These are phyloP conservation scores for Melanophora roralis DNA, from an alignment of 2,888 invertebrate genomes.

Conservation along the genomic window DNA sequence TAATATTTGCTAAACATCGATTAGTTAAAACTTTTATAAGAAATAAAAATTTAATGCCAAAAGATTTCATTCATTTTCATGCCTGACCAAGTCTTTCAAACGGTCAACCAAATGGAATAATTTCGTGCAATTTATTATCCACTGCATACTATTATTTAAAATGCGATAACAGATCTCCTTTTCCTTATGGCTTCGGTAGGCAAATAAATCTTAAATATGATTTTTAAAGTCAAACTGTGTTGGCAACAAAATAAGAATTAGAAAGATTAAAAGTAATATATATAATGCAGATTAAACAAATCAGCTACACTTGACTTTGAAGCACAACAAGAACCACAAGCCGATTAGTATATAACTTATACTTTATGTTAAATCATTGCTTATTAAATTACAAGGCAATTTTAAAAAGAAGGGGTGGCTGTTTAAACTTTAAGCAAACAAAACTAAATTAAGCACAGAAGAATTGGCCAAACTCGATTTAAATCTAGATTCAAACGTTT, in stretches of 20 bases:
- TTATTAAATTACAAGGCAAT: too few relatives aligned
- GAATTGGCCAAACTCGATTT: too few relatives aligned
- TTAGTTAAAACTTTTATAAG: too few relatives aligned
- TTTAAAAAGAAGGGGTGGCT: too few relatives aligned
- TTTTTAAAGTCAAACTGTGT: conserved; percentile 36
- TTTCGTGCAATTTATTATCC: conserved; percentile 22
- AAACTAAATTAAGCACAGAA: too few relatives aligned
- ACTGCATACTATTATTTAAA: conserved; percentile 17
- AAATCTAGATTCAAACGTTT: too few relatives aligned
- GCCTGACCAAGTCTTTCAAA: background rate
- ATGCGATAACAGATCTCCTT: conserved; percentile 53
- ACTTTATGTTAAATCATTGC: too few relatives aligned
- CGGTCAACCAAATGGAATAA: background rate
- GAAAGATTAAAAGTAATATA: conserved; percentile 43
- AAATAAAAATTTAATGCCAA: too few relatives aligned
- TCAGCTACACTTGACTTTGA: background rate
- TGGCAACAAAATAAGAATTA: conserved; percentile 37
- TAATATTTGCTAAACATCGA: too few relatives aligned
- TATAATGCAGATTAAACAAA: conserved; percentile 33
- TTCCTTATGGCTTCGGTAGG: conserved; percentile 28
- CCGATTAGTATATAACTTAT: too few relatives aligned
- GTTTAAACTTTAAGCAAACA: too few relatives aligned
- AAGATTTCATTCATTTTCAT: background rate
- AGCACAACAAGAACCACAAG: background rate
- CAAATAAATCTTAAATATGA: conserved; percentile 27